A percentile compares a stretch with the other conserved stretches of the same genome.
Conservation (phyloP, 2,797 vertebrate genomes). For the Anabacerthia variegaticeps region DNA sequence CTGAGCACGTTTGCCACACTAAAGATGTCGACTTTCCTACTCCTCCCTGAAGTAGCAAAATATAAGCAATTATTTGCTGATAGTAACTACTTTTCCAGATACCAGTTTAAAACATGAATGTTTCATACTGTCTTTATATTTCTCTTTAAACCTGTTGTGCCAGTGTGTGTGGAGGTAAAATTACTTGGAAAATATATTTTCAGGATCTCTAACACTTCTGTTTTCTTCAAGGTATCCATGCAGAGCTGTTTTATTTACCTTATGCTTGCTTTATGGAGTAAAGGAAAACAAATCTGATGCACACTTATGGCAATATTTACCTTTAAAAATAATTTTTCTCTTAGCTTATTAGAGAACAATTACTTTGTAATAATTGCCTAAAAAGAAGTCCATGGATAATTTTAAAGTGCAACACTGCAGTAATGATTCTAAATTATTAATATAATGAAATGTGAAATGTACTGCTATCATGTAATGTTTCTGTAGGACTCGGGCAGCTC, state of each 20-base stretch:
- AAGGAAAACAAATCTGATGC: conserved; percentile 30
- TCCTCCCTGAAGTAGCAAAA: conserved; percentile 9
- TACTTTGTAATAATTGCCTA: conserved; percentile 1
- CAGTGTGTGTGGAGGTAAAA: background rate
- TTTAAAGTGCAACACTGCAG: background rate
- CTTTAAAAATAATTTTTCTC: conserved; percentile 38
- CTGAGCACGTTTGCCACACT: background rate
- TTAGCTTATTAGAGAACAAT: conserved; percentile 31
- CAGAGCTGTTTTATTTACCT: conserved; percentile 44
- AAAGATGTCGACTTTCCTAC: background rate
- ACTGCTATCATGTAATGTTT: conserved; percentile 6
- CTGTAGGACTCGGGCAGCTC: conserved; percentile 77
- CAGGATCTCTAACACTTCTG: background rate
- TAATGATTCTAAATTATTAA: conserved; percentile 10
- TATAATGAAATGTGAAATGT: conserved; percentile 50
- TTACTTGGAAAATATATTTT: background rate
- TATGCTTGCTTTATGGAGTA: conserved; percentile 31
- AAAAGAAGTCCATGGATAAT: background rate
- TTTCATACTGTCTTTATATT: conserved; percentile 3
- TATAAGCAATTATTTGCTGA: conserved; percentile 35
- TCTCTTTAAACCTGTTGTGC: conserved; percentile 32
- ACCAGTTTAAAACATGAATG: conserved; percentile 1
- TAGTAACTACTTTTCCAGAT: conserved; percentile 24
- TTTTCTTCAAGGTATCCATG: background rate
- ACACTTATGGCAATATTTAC: conserved; percentile 25